These are phyloP conservation scores for Gopherus flavomarginatus DNA, from an alignment of 2,113 vertebrate genomes.

Conservation along the genomic window DNA sequence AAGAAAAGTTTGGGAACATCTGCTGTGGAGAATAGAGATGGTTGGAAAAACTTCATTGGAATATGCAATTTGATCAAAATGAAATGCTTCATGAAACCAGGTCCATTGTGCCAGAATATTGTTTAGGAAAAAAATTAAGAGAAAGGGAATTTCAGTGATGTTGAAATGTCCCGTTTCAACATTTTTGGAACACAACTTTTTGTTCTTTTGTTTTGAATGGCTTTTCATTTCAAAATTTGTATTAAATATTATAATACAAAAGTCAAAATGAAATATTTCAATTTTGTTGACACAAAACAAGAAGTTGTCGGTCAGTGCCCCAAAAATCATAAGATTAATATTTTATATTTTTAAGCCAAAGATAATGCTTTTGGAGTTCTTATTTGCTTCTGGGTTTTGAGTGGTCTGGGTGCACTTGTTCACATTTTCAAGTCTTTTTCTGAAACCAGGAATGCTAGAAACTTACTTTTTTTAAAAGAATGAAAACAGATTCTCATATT, in stretches of 20 bases:
- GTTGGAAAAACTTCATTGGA: neutral
- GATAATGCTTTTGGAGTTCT: no score
- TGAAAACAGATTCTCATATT: no score
- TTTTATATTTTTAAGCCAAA: no score
- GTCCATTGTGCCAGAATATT: neutral
- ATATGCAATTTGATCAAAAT: neutral
- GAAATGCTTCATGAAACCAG: neutral
- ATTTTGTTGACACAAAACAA: neutral
- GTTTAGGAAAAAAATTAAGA: neutral
- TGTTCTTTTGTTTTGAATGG: neutral
- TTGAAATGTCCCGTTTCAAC: neutral
- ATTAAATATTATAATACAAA: fast-evolving
- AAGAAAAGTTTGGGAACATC: neutral
- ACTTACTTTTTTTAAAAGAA: no score
- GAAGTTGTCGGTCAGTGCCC: fast-evolving
- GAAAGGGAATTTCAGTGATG: neutral
- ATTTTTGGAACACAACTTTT: neutral
- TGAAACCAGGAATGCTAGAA: no score
- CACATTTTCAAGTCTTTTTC: no score
- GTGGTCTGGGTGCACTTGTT: neutral
- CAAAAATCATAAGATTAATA: neutral
- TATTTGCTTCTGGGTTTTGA: neutral
- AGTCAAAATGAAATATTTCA: neutral
- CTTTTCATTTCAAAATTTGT: neutral
- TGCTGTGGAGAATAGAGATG: neutral